phyloP scores from a whole-genome alignment of 1,140 invertebrate genomes.

The Drosophila malerkotliana region DNA sequence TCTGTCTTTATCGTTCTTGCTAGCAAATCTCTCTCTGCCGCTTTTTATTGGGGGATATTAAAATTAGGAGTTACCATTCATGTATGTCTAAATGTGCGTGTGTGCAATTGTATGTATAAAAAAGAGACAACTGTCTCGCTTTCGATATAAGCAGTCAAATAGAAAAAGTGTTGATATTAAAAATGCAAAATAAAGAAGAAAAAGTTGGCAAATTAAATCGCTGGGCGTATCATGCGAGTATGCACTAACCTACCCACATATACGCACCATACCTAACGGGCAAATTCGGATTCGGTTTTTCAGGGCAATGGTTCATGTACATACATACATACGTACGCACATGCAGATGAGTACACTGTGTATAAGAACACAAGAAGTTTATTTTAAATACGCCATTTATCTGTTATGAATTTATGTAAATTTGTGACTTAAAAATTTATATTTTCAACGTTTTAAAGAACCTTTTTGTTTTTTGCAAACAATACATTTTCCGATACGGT shows the following conservation, averaged over 20 bases:
- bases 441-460: no score
- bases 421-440: background rate
- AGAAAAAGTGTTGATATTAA: slow-evolving; percentile 78
- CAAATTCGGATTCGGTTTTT: slow-evolving; percentile 8
- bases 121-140: slow-evolving; percentile 77
- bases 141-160: slow-evolving; percentile 48
- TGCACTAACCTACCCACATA: slow-evolving; percentile 5
- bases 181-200: slow-evolving; percentile 67
- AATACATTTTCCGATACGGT: background rate
- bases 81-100: slow-evolving; percentile 14
- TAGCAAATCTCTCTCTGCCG: slow-evolving; percentile 12
- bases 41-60: slow-evolving; percentile 2
- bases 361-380: background rate
- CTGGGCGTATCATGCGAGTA: slow-evolving; percentile 34
- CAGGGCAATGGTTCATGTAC: slow-evolving; percentile 5
- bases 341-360: background rate
- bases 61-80: slow-evolving; percentile 17
- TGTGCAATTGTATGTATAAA: slow-evolving; percentile 35
- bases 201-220: slow-evolving; percentile 72
- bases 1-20: slow-evolving; percentile 20
- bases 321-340: slow-evolving; percentile 7
- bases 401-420: background rate
- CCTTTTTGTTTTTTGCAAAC: no score
- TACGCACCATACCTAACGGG: slow-evolving; percentile 6
- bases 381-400: background rate